Base-by-base conservation (phyloP, 2,113 vertebrate species). In the Dicerorhinus sumatrensis region DNA sequence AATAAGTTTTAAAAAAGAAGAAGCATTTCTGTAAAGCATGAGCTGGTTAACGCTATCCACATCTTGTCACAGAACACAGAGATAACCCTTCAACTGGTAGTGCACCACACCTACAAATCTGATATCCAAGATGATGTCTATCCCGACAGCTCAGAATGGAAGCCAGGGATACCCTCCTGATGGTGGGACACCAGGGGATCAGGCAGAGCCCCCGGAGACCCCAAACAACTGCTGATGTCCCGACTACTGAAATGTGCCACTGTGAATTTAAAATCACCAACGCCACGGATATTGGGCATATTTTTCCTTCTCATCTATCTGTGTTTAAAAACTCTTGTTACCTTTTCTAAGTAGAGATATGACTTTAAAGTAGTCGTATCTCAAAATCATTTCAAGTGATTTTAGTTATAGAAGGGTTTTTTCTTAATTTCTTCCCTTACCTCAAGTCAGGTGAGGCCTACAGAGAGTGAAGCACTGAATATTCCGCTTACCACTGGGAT, bases 401-500 rank as follows among this genome's bases (percentile, higher is more conserved):
- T 86, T 89, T 29, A 48, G 63, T 23, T 39, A 31, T 2, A 54
- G 29, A 79, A 75, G 36, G 8, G 42, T 31, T 27, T 10, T 67
- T 27, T 36, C 14, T 14, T 8, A 3, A 3, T 31, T 17, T 63
- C 51, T 48, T 33, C 69, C 72, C 85, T 95, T 70, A 69, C 31
- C 90, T 87, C 69, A 3, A 21, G 33, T 10, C 20, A 46, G 85
- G 62, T 2, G 39, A 73, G 58, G 27, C 42, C 51, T 23, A 29
- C 20, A 60, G 58, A 58, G 29, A 39, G 20, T 6, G 23, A 88
- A 3, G 20, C 12, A 33, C 4, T 27, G 77, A 72, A 7, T 3
- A 7, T 11, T 8, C 31, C 17, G 84, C 99, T 96, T 98, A 99
- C 99, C 99, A 99, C 99, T 23, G 99, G 99, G 97, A 99, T 99